Base-by-base conservation (phyloP, 2,797 vertebrate species). In the Aplochiton taeniatus region DNA sequence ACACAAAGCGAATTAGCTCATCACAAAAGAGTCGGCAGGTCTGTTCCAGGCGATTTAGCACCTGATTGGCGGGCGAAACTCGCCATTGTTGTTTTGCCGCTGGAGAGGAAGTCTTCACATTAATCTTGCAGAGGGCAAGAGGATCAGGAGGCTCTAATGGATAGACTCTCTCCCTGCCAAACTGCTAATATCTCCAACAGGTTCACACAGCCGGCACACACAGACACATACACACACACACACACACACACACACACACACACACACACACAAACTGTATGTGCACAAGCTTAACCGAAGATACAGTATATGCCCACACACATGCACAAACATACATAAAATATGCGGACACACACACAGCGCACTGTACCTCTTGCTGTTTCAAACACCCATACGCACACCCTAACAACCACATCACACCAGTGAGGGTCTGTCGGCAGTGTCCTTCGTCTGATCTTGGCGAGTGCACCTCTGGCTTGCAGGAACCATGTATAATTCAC, bases 401-500 rank as follows among this genome's bases (percentile, higher is more conserved):
- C 11, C 41, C 14, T 44, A n/a, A 56, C 12, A 12, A 12, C 10
- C 11, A 18, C 17, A 13, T 11, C 49, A 44, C 11, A 52, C 31
- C 17, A 61, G 45, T 60, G 50, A 4, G 13, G 65, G 65, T 70
- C 60, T 77, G 55, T 69, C 70, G 65, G 72, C 52, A 58, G 58
- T 58, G 61, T 73, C 46, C 73, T 62, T 68, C 63, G 44, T 52
- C 52, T 69, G 74, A 85, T 82, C 78, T 87, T 77, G 65, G 59
- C 56, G 65, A 80, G 73, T 68, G 62, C 79, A 78, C 82, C 69
- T 64, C 75, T 61, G 64, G 67, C 80, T 83, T 73, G 69, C 11
- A 6, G 63, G 52, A 61, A 74, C 71, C 72, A 77, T 82, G 74
- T 82, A 85, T 90, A 77, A 85, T 85, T 83, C 51, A 87, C 63